Percentiles rank a stretch among this genome's conserved stretches.
These are phyloP conservation scores for Octopus bimaculoides DNA, from an alignment of 1,140 invertebrate genomes.

Conservation along the genomic window DNA sequence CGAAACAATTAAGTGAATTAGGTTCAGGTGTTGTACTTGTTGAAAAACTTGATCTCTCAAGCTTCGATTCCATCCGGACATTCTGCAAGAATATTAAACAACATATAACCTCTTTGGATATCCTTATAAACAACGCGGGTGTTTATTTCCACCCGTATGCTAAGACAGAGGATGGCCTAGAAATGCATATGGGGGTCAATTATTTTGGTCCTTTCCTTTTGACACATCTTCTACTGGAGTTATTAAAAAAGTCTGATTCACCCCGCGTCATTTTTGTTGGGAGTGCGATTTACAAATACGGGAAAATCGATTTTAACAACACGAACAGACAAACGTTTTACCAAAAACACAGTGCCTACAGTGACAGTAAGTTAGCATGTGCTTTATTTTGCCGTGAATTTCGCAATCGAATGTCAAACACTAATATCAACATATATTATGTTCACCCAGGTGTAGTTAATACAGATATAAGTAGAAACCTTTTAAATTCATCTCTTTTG, in stretches of 20 bases:
- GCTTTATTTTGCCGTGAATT: conserved; percentile 57
- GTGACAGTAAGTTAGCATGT: conserved; percentile 59
- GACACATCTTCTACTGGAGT: conserved; percentile 73
- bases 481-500: conserved; percentile 66
- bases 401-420: conserved; percentile 54
- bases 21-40: conserved; percentile 73
- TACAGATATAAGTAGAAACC: conserved; percentile 65
- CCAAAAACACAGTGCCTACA: conserved; percentile 64
- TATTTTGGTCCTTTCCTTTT: conserved; percentile 74
- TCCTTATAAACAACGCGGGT: conserved; percentile 86
- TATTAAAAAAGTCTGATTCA: conserved; percentile 66
- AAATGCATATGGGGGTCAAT: conserved; percentile 27
- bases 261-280: conserved; percentile 84
- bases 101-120: conserved; percentile 43
- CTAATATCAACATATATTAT: conserved; percentile 42
- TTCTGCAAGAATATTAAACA: conserved; percentile 69
- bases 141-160: conserved; percentile 42
- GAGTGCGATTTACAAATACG: conserved; percentile 68
- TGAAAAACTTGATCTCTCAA: conserved; percentile 71
- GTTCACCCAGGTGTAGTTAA: conserved; percentile 53
- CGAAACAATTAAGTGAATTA: conserved; percentile 73
- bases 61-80: conserved; percentile 69
- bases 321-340: conserved; percentile 64
- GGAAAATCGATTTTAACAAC: conserved; percentile 72
- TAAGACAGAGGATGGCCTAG: conserved; percentile 51